Evolutionary conservation across 2,888 invertebrate genomes (phyloP), one percentile per base, ranked within the genome.

Genomic region (Mythimna loreyi): DNA sequence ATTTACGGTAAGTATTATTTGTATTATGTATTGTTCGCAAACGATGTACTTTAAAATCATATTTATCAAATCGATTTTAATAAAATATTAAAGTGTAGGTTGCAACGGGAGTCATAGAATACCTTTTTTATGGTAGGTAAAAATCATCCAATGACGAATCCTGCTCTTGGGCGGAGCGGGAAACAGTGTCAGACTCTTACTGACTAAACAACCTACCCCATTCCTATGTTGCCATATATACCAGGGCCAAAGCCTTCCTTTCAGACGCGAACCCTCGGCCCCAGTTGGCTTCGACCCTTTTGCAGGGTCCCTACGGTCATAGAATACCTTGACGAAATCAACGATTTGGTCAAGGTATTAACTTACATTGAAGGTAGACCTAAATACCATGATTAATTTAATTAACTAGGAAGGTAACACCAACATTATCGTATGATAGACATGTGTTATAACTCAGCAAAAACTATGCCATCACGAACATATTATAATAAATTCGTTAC

Each of bases 401-500:
- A 80, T 62, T 64, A 56, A 47, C 3, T 9, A 80, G 43, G 64
- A 80, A 80, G 58, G 53, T n/a, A 47, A 23, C 13, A 30, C 33
- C 33, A 11, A 55, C 7, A 55, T 28, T 23, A n/a, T 21, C 49
- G 36, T 53, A 47, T 47, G 50, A 33, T 60, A 53, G 5, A 53
- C 30, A 63, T 28, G 40, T 40, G 16, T 16, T 40, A 9, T 53
- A 21, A 40, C n/a, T 56, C 19, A 9, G 33, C 50, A 83, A 81
- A 72, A 72, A 79, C 58, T 30, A 40, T 25, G 3, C 64, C 50
- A 74, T 76, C 78, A 72, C 58, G 72, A 75, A 16, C 36, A 71
- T 47, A 65, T 80, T 72, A 40, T 33, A 78, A 79, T 76, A 72
- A 78, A 76, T 72, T 50, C 52, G 49, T 64, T 67, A 62, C 74